These are phyloP conservation scores for Napeogenes sylphis DNA, from an alignment of 2,888 invertebrate species.

Conservation along the genomic window DNA sequence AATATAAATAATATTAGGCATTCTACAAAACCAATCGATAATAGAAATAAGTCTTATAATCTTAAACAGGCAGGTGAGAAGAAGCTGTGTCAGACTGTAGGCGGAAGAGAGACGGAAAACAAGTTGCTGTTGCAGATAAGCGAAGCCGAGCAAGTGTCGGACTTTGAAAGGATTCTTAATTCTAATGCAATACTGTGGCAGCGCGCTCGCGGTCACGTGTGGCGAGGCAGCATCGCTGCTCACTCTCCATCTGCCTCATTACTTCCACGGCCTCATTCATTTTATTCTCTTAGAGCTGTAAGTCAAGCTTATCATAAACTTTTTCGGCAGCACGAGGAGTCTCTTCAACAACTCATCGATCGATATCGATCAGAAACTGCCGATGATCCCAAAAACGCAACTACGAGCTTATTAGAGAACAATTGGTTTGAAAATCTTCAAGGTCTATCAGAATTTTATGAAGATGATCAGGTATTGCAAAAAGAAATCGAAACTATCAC, in stretches of 20 bases:
- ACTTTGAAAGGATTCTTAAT: constrained; percentile 81
- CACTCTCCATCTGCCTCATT: constrained; percentile 54
- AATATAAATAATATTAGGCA: constrained; percentile 37
- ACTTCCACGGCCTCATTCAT: constrained; percentile 56
- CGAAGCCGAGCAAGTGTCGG: constrained; percentile 78
- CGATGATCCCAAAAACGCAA: constrained; percentile 41
- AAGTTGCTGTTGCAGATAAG: constrained; percentile 75
- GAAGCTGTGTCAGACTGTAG: constrained; percentile 64
- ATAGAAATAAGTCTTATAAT: constrained; percentile 64
- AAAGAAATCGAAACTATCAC: constrained; percentile 61
- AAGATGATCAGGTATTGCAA: constrained; percentile 62
- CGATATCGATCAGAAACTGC: constrained; percentile 51
- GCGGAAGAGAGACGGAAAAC: constrained; percentile 72
- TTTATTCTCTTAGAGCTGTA: constrained; percentile 66
- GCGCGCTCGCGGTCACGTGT: constrained; percentile 62
- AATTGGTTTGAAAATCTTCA: constrained; percentile 65
- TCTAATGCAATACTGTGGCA: constrained; percentile 75
- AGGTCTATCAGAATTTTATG: constrained; percentile 72
- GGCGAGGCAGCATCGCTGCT: constrained; percentile 54
- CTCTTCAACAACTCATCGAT: constrained; percentile 64
- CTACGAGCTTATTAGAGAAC: constrained; percentile 52
- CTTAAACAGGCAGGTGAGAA: constrained; percentile 70
- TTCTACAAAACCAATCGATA: constrained; percentile 44
- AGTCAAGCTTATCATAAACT: constrained; percentile 68
- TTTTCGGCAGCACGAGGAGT: constrained; percentile 68